These are phyloP conservation scores for Papilio glaucus DNA, from an alignment of 1,140 invertebrate species.

Conservation along the genomic window DNA sequence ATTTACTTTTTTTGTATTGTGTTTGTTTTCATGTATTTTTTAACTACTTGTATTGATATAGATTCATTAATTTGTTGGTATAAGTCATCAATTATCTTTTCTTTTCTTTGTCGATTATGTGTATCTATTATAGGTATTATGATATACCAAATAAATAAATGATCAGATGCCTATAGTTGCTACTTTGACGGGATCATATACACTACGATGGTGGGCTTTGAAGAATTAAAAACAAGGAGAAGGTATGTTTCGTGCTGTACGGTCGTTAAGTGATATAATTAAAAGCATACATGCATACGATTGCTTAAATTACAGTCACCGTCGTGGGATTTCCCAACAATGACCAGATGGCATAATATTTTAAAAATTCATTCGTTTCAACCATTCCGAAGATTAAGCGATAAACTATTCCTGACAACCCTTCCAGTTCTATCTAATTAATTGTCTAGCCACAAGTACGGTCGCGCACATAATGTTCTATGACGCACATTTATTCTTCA, in stretches of 20 bases:
- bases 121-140: too few relatives aligned
- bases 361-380: slow-evolving; percentile 26
- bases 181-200: too few relatives aligned
- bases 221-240: background rate
- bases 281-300: slow-evolving; percentile 24
- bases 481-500: background rate
- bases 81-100: too few relatives aligned
- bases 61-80: too few relatives aligned
- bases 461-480: background rate
- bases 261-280: background rate
- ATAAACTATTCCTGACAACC: slow-evolving; percentile 28
- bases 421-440: slow-evolving; percentile 30
- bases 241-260: background rate
- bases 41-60: too few relatives aligned
- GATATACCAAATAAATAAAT: too few relatives aligned
- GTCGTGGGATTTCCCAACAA: slow-evolving; percentile 12
- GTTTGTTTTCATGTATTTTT: too few relatives aligned
- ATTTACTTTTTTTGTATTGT: too few relatives aligned
- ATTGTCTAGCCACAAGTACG: slow-evolving; percentile 14
- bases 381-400: slow-evolving; percentile 32
- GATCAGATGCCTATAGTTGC: too few relatives aligned
- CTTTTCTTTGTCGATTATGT: too few relatives aligned
- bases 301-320: slow-evolving; percentile 2
- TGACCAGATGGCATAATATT: slow-evolving; percentile 14
- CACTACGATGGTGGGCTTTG: background rate